A percentile compares a stretch with the other conserved stretches of the same genome.
Evolutionary conservation across 2,888 invertebrate species (phyloP).

Genomic region (Papilio elwesi): DNA sequence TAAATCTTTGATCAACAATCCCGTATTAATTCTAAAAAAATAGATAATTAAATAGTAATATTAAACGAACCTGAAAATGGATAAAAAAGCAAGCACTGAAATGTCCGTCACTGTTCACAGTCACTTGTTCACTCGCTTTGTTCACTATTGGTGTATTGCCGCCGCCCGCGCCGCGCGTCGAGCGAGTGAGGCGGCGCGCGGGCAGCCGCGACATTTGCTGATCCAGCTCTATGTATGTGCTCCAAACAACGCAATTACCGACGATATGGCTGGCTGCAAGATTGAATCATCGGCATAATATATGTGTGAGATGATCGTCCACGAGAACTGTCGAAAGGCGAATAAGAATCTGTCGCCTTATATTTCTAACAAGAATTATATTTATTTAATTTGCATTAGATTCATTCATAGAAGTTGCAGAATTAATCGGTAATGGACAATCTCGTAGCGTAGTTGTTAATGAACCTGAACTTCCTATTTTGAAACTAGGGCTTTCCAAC

Average conservation of each 20-base stretch:
- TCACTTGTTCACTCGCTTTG: slow-evolving; percentile 59
- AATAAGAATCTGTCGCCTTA: no score
- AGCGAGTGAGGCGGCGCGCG: slow-evolving; percentile 72
- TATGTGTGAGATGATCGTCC: not conserved
- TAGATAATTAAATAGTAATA: not conserved
- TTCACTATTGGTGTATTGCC: slow-evolving; percentile 50
- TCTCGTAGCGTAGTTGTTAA: no score
- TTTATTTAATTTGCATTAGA: no score
- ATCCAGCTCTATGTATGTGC: slow-evolving; percentile 60
- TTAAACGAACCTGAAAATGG: slow-evolving; percentile 57
- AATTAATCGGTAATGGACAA: no score
- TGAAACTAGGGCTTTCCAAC: no score
- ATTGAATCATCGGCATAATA: slow-evolving; percentile 8
- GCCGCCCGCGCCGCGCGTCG: slow-evolving; percentile 66
- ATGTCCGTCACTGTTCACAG: slow-evolving; percentile 57
- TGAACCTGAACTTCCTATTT: no score
- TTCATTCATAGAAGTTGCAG: no score
- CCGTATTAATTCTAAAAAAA: no score
- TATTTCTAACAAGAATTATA: no score
- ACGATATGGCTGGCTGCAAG: slow-evolving; percentile 43
- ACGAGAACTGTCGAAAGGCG: no score
- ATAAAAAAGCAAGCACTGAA: slow-evolving; percentile 43
- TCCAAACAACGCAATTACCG: slow-evolving; percentile 47
- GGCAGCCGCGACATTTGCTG: slow-evolving; percentile 59
- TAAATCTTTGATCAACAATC: not conserved